Evolutionary conservation across 2,113 vertebrate genomes (phyloP).

Genomic region (Oncorhynchus nerka): DNA sequence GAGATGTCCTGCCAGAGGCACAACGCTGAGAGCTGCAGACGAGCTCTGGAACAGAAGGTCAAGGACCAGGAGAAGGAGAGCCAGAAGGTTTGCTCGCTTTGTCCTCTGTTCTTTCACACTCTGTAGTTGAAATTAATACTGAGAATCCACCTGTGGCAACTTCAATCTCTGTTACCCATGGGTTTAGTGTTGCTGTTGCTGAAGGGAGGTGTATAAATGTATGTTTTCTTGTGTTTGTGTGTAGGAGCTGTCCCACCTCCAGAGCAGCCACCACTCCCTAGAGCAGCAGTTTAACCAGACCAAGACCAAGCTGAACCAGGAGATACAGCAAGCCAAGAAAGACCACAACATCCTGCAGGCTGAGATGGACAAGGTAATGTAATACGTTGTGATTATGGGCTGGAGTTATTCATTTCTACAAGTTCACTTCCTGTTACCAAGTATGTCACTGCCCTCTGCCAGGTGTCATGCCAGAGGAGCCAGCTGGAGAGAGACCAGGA

Average conservation of each 20-base stretch:
- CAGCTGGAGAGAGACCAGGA: slow-evolving; percentile 71
- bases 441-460: neutral
- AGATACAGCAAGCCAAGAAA: slow-evolving; percentile 85
- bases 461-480: slow-evolving; percentile 74
- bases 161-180: no score
- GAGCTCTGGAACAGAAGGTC: slow-evolving; percentile 83
- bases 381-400: neutral
- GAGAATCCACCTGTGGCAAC: no score
- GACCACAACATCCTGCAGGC: slow-evolving; percentile 70
- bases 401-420: neutral
- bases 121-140: no score
- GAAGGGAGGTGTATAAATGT: no score
- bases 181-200: no score
- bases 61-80: slow-evolving; percentile 85
- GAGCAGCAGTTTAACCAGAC: slow-evolving; percentile 80
- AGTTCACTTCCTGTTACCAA: neutral
- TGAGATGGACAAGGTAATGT: slow-evolving; percentile 83
- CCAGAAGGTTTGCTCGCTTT: slow-evolving; percentile 77
- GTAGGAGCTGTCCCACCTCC: slow-evolving; percentile 81
- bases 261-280: slow-evolving; percentile 75
- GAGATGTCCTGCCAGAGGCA: slow-evolving; percentile 89
- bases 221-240: slow-evolving; percentile 14
- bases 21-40: slow-evolving; percentile 81
- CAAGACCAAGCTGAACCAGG: slow-evolving; percentile 79
- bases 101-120: no score